phyloP scores from a whole-genome alignment of 2,113 vertebrate species.

The Zosterops japonicus region DNA sequence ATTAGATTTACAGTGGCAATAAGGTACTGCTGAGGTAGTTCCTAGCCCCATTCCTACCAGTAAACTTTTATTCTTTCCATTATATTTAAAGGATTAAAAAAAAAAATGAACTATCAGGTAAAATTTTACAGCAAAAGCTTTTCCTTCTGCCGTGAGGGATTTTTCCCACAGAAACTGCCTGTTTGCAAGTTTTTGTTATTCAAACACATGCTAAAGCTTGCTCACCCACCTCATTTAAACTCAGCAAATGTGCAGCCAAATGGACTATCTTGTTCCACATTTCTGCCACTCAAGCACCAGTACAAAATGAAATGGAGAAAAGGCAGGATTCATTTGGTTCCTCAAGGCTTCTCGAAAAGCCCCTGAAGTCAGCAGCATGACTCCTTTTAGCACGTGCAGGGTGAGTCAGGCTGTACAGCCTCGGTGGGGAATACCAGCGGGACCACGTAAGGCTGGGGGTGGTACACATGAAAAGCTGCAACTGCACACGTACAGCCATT shows the following conservation, averaged over 20 bases:
- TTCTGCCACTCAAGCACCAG: conserved; percentile 6
- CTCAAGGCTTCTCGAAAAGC: neutral
- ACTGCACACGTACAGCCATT: neutral
- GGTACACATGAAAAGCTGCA: neutral
- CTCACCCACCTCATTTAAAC: conserved; percentile 15
- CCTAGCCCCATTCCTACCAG: neutral
- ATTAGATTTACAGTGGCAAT: neutral
- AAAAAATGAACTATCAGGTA: neutral
- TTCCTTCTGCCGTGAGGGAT: neutral
- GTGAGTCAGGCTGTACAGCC: conserved; percentile 5
- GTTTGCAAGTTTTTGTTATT: neutral
- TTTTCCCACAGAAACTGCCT: neutral
- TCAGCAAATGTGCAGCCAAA: neutral
- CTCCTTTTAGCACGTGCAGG: neutral
- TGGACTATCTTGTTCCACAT: neutral
- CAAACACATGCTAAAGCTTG: neutral
- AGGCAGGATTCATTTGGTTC: neutral
- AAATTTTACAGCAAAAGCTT: conserved; percentile 1
- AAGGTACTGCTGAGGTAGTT: neutral
- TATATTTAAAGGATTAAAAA: neutral
- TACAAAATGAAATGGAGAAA: neutral
- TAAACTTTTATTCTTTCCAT: neutral
- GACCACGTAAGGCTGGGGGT: neutral
- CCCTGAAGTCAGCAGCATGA: conserved; percentile 19
- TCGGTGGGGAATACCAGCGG: neutral